Conservation (phyloP, 1,140 invertebrate species). For the Choristoneura fumiferana region DNA sequence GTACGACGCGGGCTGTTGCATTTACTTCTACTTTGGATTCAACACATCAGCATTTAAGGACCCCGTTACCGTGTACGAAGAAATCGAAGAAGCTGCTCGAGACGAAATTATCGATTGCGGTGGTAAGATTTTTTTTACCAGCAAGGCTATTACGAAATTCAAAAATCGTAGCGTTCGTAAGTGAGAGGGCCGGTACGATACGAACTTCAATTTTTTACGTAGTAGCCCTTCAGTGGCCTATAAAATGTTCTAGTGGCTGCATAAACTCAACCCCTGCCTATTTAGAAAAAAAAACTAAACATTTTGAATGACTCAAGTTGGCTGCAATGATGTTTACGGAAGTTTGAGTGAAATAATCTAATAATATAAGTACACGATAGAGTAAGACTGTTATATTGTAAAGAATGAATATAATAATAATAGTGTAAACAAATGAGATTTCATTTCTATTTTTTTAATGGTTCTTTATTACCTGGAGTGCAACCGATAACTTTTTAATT, state of each 20-base stretch:
- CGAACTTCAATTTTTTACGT: too few species aligned
- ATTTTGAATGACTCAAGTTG: neutral
- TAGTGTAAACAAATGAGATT: too few species aligned
- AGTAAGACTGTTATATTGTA: neutral
- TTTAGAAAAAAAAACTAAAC: neutral
- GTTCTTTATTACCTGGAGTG: too few species aligned
- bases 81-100: conserved; percentile 89
- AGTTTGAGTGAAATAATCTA: neutral
- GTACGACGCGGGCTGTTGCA: conserved; percentile 97
- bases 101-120: conserved; percentile 95
- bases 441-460: too few species aligned
- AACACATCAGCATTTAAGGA: conserved; percentile 82
- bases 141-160: too few species aligned
- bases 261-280: neutral
- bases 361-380: neutral
- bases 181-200: too few species aligned
- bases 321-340: conserved; percentile 3
- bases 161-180: too few species aligned
- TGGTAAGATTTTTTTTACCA: conserved; percentile 69
- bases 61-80: conserved; percentile 91
- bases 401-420: too few species aligned
- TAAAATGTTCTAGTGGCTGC: too few species aligned
- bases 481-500: too few species aligned
- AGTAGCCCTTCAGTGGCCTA: too few species aligned
- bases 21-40: conserved; percentile 99